Evolutionary conservation across 2,113 vertebrate species (phyloP), one percentile per base, ranked within the genome.

Genomic region (Ranitomeya variabilis): DNA sequence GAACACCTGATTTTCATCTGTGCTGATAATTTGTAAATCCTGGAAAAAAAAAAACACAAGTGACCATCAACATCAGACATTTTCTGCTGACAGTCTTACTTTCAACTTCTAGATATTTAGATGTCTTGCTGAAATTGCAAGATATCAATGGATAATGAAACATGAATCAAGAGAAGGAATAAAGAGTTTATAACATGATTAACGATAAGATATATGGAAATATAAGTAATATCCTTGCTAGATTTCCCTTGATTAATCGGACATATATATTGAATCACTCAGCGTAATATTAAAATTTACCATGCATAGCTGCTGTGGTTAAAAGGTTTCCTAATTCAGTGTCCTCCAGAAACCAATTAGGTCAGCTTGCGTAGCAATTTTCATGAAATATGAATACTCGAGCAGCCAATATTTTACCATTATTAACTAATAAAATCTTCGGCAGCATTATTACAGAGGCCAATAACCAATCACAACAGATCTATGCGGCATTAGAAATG

Each of bases 21-120:
- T 99, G 88, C 98, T 99, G 93, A 99, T 96, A 85, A 99, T 95
- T 92, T 97, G 98, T 87, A 99, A 94, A 85, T 99, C 97, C 98
- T 99, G 91, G 0, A 87, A 4, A 10, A n/a, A 86, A 89, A 76
- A 1, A 18, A 62, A 19, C 60, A 31, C 37, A 45, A 74, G 2
- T 0, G 1, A 77, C 21, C 55, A 11, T 9, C 12, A 57, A 57
- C 55, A 11, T 9, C 37, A 45, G 37, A 2, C 37, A 45, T 45
- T 2, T 45, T 45, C 37, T 45, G 37, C 37, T 57, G 37, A 45
- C 37, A 57, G 7, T 57, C 55, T 57, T 57, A 31, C 26, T 8
- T 51, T 52, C 8, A 76, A 18, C 15, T 45, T 45, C 14, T 74
- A 51, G 71, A 51, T 16, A 52, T 51, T 52, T 21, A 4, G 16